Base-by-base conservation (phyloP, 2,113 vertebrate species). In the Vimba vimba region DNA sequence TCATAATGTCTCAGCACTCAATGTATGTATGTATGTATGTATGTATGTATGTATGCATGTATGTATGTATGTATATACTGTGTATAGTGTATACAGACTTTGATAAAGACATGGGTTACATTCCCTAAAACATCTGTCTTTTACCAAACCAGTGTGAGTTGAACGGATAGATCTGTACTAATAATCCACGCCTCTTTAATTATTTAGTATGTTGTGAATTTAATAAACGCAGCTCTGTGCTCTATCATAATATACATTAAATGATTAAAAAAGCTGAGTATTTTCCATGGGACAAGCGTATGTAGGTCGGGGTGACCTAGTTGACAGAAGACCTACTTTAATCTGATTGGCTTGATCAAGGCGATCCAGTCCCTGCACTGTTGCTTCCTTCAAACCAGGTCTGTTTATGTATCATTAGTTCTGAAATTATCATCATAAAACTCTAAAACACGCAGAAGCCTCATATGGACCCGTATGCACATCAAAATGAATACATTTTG, bases 281-380 rank as follows among this genome's bases (percentile, higher is more conserved):
- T 90, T 89, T 89, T 90, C 87, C 80, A 86, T 88, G 88, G 86
- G 89, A 89, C 82, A 78, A 85, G 69, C 74, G 73, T 85, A 91
- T 92, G 77, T 93, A 91, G 92, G 89, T 89, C 92, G 89, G 87
- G 87, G 83, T 89, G 91, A 87, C 90, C 88, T 90, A 91, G 88
- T 90, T 90, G 89, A 88, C 89, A 91, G 83, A 86, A 88, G 88
- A 89, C 91, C 92, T 91, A 89, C 90, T 94, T 93, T 89, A 57
- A 87, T 89, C 86, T 91, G 90, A 91, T 92, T 91, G 88, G 89
- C 79, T 89, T 86, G 62, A 82, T 89, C 73, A 87, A 85, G 87
- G 62, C 77, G 64, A 88, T 87, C 66, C 88, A 81, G 69, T 83
- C 43, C 79, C 60, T 85, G 47, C 69, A 84, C 78, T 78, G 87